A percentile compares a stretch with the other conserved stretches of the same genome.
These are phyloP conservation scores for Diplosoma virens DNA, from an alignment of 23 tunicate species.

Conservation along the genomic window DNA sequence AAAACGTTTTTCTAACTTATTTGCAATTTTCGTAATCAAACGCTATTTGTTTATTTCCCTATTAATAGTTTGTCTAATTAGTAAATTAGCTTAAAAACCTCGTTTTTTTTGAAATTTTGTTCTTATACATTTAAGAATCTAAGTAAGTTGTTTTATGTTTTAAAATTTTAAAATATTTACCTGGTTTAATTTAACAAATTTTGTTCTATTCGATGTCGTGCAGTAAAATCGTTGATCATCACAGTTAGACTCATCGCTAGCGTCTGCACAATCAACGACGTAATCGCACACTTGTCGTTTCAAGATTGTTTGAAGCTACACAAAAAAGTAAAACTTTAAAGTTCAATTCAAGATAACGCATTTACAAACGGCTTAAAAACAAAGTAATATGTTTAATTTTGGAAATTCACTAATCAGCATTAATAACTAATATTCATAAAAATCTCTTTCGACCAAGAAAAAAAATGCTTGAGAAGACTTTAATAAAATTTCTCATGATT, in stretches of 20 bases:
- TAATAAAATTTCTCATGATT: too few species aligned
- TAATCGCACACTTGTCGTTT: conserved; percentile 14
- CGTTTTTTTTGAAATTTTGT: neutral
- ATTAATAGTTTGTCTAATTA: too few species aligned
- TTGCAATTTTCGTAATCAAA: too few species aligned
- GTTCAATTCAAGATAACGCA: neutral
- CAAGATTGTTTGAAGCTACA: neutral
- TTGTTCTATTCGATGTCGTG: neutral
- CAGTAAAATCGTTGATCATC: conserved; percentile 10
- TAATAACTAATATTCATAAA: too few species aligned
- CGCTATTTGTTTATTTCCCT: too few species aligned
- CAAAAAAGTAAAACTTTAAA: neutral
- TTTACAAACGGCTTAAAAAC: too few species aligned
- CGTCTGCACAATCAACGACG: conserved; percentile 18
- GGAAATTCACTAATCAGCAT: too few species aligned
- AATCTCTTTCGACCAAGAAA: too few species aligned
- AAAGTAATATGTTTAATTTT: too few species aligned
- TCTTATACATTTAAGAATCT: neutral
- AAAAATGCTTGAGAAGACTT: too few species aligned
- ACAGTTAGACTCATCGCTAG: conserved; percentile 33
- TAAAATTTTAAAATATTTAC: neutral
- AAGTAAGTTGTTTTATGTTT: neutral
- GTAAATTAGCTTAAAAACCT: too few species aligned
- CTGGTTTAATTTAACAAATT: conserved; percentile 3
- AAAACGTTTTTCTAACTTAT: too few species aligned